A percentile compares a stretch with the other conserved stretches of the same genome.
Conservation (phyloP, 2,888 invertebrate species). For the Himalopsyche tibetana region DNA sequence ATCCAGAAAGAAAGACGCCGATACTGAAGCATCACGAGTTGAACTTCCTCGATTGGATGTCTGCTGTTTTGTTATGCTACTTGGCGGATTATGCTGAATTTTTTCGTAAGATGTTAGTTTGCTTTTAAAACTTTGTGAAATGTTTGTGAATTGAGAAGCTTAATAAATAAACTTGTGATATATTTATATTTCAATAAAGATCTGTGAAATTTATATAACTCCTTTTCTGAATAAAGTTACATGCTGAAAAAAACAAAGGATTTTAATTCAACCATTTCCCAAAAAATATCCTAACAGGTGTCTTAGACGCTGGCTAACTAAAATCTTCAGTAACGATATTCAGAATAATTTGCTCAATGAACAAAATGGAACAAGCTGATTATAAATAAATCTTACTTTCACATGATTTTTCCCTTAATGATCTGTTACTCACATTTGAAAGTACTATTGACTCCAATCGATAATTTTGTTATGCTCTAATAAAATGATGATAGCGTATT, state of each 20-base stretch:
- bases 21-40: not conserved
- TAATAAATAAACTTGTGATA: slow-evolving; percentile 39
- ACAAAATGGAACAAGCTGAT: not conserved
- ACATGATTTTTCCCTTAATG: not conserved
- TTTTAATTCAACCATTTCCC: slow-evolving; percentile 64
- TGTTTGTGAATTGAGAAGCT: slow-evolving; percentile 48
- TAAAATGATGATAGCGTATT: not conserved
- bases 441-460: not conserved
- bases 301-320: slow-evolving; percentile 27
- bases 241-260: slow-evolving; percentile 60
- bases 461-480: slow-evolving; percentile 9
- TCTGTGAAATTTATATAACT: slow-evolving; percentile 39
- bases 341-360: slow-evolving; percentile 14
- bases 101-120: slow-evolving; percentile 65
- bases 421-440: not conserved
- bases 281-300: slow-evolving; percentile 54
- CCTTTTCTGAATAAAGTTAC: slow-evolving; percentile 59
- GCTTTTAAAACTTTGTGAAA: slow-evolving; percentile 62
- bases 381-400: not conserved
- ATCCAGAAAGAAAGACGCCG: not conserved
- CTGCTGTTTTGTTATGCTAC: not conserved
- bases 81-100: slow-evolving; percentile 51
- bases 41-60: not conserved
- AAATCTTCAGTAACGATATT: slow-evolving; percentile 27
- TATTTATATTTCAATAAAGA: slow-evolving; percentile 52